Conservation (phyloP, 2,797 vertebrate species). For the Oreochromis mossambicus region DNA sequence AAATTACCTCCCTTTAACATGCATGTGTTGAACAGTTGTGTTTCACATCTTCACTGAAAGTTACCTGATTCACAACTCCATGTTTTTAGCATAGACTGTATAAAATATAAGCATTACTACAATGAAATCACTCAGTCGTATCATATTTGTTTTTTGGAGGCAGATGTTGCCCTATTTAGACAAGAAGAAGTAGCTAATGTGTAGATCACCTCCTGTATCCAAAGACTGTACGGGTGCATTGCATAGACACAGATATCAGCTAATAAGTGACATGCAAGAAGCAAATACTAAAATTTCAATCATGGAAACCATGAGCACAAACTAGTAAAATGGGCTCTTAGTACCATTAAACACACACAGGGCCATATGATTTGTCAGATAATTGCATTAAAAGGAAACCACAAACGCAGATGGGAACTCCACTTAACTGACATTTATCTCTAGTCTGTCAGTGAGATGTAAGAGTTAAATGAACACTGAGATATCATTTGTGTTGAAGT, state of each 20-base stretch:
- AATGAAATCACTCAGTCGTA: neutral
- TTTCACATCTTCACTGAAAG: fast-evolving
- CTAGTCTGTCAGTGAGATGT: neutral
- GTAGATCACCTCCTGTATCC: neutral
- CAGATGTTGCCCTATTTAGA: neutral
- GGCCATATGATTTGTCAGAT: neutral
- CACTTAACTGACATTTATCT: neutral
- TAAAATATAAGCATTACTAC: neutral
- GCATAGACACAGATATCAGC: neutral
- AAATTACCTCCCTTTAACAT: neutral
- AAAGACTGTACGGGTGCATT: neutral
- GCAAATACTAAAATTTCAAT: neutral
- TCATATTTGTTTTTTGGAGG: fast-evolving
- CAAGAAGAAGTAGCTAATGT: neutral
- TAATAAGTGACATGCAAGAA: neutral
- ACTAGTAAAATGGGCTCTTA: neutral
- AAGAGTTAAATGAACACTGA: neutral
- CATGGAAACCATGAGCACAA: neutral
- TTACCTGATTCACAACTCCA: neutral
- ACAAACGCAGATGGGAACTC: neutral
- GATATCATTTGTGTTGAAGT: neutral
- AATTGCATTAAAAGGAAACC: neutral
- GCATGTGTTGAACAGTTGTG: neutral
- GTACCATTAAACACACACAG: neutral
- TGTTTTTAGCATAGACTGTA: neutral